Evolutionary conservation across 2,113 vertebrate species (phyloP).

Genomic region (Poeciliopsis turrubarensis): DNA sequence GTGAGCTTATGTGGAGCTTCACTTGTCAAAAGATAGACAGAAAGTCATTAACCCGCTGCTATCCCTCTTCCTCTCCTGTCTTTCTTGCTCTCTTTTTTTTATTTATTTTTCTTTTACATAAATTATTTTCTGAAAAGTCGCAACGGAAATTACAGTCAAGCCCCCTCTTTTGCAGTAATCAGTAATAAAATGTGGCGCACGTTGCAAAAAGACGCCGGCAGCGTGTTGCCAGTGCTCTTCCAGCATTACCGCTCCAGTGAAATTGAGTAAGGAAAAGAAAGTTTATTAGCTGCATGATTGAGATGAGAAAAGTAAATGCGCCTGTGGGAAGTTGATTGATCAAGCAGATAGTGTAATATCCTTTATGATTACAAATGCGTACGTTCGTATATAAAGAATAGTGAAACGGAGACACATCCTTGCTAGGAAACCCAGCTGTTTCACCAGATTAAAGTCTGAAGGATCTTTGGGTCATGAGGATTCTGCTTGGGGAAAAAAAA

Average conservation of each 20-base stretch:
- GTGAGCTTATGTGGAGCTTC: conserved; percentile 31
- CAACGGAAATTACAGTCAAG: conserved; percentile 43
- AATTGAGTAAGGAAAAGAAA: conserved; percentile 45
- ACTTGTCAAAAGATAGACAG: conserved; percentile 42
- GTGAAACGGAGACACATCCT: not conserved
- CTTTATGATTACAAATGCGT: conserved; percentile 33
- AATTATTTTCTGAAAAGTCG: conserved; percentile 21
- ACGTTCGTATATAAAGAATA: conserved; percentile 16
- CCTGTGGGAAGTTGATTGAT: conserved; percentile 52
- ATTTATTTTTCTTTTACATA: not conserved
- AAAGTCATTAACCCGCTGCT: conserved; percentile 43
- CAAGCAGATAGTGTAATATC: conserved; percentile 42
- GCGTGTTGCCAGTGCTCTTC: conserved; percentile 19
- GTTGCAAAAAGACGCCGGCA: not conserved
- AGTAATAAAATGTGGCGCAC: conserved; percentile 44
- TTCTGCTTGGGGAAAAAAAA: conserved; percentile 5
- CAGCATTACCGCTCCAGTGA: conserved; percentile 29
- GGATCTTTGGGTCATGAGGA: conserved; percentile 56
- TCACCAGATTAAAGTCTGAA: conserved; percentile 53
- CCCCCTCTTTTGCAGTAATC: conserved; percentile 46
- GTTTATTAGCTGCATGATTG: conserved; percentile 47
- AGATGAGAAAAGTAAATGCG: conserved; percentile 43
- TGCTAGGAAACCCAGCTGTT: conserved; percentile 32
- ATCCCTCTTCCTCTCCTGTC: not conserved
- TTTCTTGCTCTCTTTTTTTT: not conserved